Evolutionary conservation across 2,113 vertebrate species (phyloP).

Genomic region (Hydrochoerus hydrochaeris): DNA sequence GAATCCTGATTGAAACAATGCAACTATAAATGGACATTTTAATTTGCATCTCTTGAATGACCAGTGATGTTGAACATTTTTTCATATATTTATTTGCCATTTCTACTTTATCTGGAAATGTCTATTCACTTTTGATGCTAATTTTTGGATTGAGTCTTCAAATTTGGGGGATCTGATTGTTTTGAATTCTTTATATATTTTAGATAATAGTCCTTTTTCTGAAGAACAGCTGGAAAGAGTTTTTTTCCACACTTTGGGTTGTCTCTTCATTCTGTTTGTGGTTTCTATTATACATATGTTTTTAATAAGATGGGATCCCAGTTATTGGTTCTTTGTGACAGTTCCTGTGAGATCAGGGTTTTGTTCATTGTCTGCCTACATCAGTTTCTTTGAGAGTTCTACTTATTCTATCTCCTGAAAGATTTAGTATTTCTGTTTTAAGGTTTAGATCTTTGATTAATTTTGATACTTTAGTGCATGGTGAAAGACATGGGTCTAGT

Average conservation of each 20-base stretch:
- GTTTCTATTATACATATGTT: not conserved
- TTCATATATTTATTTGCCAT: not conserved
- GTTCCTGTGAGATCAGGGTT: too few species aligned
- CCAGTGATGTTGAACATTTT: not conserved
- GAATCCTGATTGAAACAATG: not conserved
- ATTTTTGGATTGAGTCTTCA: not conserved
- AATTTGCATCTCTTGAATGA: not conserved
- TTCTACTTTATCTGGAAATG: not conserved
- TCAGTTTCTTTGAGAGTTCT: too few species aligned
- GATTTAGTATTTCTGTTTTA: too few species aligned
- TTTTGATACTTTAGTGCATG: too few species aligned
- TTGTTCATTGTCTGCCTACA: too few species aligned
- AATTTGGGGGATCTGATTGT: not conserved
- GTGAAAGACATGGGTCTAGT: too few species aligned
- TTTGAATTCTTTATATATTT: not conserved
- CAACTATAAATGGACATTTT: not conserved
- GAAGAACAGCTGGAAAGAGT: not conserved
- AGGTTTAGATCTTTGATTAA: too few species aligned
- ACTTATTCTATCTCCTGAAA: too few species aligned
- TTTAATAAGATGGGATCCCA: too few species aligned
- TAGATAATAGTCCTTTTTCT: not conserved
- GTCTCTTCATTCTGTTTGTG: not conserved
- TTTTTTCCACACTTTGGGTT: not conserved
- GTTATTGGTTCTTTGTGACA: too few species aligned
- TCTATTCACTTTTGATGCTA: not conserved